Base-by-base conservation (phyloP, 2,113 vertebrate species). In the Morphnarchus princeps region DNA sequence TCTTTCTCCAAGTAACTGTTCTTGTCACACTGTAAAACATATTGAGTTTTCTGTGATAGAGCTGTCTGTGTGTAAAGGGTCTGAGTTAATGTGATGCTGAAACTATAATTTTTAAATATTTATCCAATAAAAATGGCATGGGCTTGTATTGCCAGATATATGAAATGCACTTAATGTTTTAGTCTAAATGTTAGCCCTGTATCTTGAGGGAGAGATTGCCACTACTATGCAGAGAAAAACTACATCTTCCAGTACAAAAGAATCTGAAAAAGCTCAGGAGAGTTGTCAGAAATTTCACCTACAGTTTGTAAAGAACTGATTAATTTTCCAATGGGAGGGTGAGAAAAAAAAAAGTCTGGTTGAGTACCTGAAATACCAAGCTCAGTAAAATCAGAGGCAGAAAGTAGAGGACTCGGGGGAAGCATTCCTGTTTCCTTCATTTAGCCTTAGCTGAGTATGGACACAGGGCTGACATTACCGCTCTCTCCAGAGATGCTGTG, bases 381-480 rank as follows among this genome's bases (percentile, higher is more conserved):
- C 70, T 84, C 71, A 73, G 84, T 91, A 89, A 93, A 89, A 95
- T 85, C 34, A 36, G 81, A 91, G 66, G 92, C 91, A 95, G 55
- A 70, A 87, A 84, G 93, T 10, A 90, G 65, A 84, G 28, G 54
- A 4, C 96, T 86, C 81, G 0, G 19, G 96, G 95, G 96, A 85
- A 82, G 81, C 54, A 94, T 96, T 97, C 79, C 84, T 95, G 87
- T 95, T 97, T 98, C 96, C 96, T 97, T 93, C 90, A 85, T 87
- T 97, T 96, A 97, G 89, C 80, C 73, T 90, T 81, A 87, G 85
- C 73, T 11, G 50, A 72, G 61, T 31, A 73, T 40, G 81, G 86
- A 89, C 80, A 50, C 38, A 63, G 38, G 45, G 87, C 92, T 96
- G 82, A 58, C 73, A 80, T 96, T 97, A 93, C 82, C 9, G 3